Evolutionary conservation across 2,888 invertebrate genomes (phyloP).

Genomic region (Eristalis pertinax): DNA sequence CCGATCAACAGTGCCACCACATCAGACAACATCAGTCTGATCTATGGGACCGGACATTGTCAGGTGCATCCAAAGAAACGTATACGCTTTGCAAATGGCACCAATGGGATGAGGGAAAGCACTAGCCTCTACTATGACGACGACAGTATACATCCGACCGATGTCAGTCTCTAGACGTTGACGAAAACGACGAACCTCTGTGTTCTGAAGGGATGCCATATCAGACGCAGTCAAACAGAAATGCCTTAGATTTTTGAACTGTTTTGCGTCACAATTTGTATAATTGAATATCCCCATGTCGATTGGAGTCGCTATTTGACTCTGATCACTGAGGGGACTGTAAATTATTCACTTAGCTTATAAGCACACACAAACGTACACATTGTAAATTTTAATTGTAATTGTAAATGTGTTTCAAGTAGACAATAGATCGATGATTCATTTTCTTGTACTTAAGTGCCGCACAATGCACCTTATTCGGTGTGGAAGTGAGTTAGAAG

Average conservation of each 20-base stretch:
- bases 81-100: constrained; percentile 73
- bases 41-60: constrained; percentile 73
- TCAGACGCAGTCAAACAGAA: constrained; percentile 35
- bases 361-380: background rate
- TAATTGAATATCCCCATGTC: constrained; percentile 2
- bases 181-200: background rate
- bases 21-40: constrained; percentile 73
- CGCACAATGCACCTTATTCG: no score
- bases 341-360: background rate
- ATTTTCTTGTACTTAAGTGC: background rate
- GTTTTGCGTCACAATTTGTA: constrained; percentile 49
- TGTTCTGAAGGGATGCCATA: constrained; percentile 32
- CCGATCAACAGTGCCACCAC: constrained; percentile 62
- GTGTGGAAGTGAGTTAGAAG: no score
- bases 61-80: constrained; percentile 73
- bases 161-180: constrained; percentile 72
- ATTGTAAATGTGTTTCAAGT: background rate
- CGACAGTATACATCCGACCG: constrained; percentile 73
- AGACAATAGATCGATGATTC: background rate
- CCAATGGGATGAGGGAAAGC: constrained; percentile 53
- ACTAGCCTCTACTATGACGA: constrained; percentile 58
- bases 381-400: background rate
- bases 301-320: background rate
- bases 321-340: background rate
- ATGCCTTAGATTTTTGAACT: background rate